A percentile compares a stretch with the other conserved stretches of the same genome.
Evolutionary conservation across 1,140 invertebrate genomes (phyloP).

Genomic region (Dryas iulia): DNA sequence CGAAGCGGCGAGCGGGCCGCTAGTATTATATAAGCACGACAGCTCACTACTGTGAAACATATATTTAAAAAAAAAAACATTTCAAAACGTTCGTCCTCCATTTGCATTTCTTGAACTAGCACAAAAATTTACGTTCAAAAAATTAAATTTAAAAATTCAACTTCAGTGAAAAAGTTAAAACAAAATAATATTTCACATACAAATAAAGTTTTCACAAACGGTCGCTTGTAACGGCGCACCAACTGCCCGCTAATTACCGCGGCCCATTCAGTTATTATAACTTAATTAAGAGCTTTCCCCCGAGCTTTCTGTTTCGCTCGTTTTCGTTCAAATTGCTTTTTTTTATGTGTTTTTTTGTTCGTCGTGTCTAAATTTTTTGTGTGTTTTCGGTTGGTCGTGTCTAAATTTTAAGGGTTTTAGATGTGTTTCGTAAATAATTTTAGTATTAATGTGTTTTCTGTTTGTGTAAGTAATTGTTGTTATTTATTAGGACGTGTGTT

Average conservation of each 20-base stretch:
- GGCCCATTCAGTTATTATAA: slow-evolving; percentile 21
- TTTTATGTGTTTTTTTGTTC: slow-evolving; percentile 2
- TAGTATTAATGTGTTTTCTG: neutral
- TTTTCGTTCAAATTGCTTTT: neutral
- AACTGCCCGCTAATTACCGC: slow-evolving; percentile 9
- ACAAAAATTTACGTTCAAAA: neutral
- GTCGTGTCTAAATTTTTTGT: neutral
- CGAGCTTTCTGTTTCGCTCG: slow-evolving; percentile 5
- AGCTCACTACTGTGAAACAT: too few relatives aligned
- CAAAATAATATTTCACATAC: slow-evolving; percentile 16
- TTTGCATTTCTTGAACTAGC: neutral
- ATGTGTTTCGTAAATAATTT: neutral
- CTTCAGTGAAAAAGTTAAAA: neutral
- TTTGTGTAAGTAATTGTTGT: too few relatives aligned
- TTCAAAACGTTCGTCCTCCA: too few relatives aligned
- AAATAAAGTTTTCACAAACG: slow-evolving; percentile 6
- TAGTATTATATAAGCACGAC: too few relatives aligned
- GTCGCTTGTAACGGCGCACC: slow-evolving; percentile 5
- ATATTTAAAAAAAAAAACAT: too few relatives aligned
- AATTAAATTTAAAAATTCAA: neutral
- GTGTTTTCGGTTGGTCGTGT: slow-evolving; percentile 1
- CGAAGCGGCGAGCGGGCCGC: too few relatives aligned
- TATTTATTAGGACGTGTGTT: too few relatives aligned
- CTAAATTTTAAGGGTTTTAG: neutral
- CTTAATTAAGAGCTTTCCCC: slow-evolving; percentile 15